Evolutionary conservation across 2,797 vertebrate genomes (phyloP).

Genomic region (Sebastes umbrosus): DNA sequence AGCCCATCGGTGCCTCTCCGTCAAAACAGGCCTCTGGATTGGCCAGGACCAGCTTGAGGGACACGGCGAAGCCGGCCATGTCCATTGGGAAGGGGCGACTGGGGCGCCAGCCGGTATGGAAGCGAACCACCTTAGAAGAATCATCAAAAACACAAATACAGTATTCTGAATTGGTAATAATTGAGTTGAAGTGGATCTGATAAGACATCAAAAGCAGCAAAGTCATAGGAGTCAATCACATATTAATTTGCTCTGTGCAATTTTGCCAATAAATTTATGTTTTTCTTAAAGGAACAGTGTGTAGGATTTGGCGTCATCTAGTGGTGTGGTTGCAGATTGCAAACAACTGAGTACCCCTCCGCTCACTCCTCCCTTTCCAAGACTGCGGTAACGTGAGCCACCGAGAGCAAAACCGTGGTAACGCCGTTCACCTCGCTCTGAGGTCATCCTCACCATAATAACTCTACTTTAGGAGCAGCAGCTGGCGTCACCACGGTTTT

Average conservation of each 20-base stretch:
- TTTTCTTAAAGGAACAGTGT: not conserved
- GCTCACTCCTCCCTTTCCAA: no score
- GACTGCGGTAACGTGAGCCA: no score
- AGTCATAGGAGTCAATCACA: not conserved
- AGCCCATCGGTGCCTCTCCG: conserved; percentile 87
- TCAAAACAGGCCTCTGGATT: conserved; percentile 87
- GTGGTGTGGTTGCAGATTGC: no score
- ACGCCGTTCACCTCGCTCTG: no score
- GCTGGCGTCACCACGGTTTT: no score
- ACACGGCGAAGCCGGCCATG: conserved; percentile 93
- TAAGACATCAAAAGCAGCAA: not conserved
- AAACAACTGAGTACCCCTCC: no score
- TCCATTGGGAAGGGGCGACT: conserved; percentile 92
- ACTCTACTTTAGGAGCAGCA: fast-evolving
- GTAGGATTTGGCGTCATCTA: no score
- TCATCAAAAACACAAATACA: not conserved
- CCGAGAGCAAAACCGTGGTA: no score
- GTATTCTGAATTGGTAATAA: not conserved
- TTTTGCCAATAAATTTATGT: not conserved
- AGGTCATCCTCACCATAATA: no score
- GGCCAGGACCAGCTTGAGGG: conserved; percentile 84
- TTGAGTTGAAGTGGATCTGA: not conserved
- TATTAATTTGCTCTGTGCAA: no score
- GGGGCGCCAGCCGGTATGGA: conserved; percentile 93
- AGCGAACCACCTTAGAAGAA: conserved; percentile 83